Evolutionary conservation across 2,888 invertebrate genomes (phyloP).

Genomic region (Drosophila sordidula): DNA sequence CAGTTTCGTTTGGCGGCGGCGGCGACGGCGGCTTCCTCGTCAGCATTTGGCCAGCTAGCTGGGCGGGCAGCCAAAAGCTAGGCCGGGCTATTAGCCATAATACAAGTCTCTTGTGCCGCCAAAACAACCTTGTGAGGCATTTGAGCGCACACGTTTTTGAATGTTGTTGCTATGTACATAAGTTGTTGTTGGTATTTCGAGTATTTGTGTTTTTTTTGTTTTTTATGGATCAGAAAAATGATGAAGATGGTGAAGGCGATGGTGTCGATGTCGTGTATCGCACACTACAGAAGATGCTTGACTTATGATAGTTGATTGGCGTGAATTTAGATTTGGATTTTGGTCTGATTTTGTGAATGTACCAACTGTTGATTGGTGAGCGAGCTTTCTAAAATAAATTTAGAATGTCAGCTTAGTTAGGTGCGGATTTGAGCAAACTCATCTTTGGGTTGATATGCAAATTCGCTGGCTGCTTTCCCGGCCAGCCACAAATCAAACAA

Average conservation of each 20-base stretch:
- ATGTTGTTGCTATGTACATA: slow-evolving; percentile 18
- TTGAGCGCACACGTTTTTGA: slow-evolving; percentile 56
- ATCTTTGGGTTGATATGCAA: slow-evolving; percentile 9
- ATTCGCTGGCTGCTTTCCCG: slow-evolving; percentile 12
- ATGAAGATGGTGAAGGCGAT: slow-evolving; percentile 42
- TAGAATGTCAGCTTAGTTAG: slow-evolving; percentile 33
- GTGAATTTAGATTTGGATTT: slow-evolving; percentile 37
- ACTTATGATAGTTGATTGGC: slow-evolving; percentile 71
- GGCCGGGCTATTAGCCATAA: slow-evolving; percentile 40
- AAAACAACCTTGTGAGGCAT: slow-evolving; percentile 60
- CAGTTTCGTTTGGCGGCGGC: slow-evolving; percentile 22
- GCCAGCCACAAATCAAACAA: slow-evolving; percentile 29
- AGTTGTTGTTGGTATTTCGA: slow-evolving; percentile 24
- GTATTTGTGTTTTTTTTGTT: slow-evolving; percentile 13
- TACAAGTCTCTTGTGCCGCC: slow-evolving; percentile 30
- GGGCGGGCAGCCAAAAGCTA: background rate
- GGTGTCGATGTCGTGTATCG: slow-evolving; percentile 57
- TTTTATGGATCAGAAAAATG: slow-evolving; percentile 26
- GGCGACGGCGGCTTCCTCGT: slow-evolving; percentile 63
- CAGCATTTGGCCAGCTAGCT: slow-evolving; percentile 38
- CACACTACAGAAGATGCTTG: slow-evolving; percentile 68
- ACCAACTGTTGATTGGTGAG: slow-evolving; percentile 13
- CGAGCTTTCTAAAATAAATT: slow-evolving; percentile 40
- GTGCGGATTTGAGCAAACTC: slow-evolving; percentile 1
- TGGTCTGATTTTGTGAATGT: slow-evolving; percentile 37